These are phyloP conservation scores for Cheilosia soror DNA, from an alignment of 2,888 invertebrate species.

Conservation along the genomic window DNA sequence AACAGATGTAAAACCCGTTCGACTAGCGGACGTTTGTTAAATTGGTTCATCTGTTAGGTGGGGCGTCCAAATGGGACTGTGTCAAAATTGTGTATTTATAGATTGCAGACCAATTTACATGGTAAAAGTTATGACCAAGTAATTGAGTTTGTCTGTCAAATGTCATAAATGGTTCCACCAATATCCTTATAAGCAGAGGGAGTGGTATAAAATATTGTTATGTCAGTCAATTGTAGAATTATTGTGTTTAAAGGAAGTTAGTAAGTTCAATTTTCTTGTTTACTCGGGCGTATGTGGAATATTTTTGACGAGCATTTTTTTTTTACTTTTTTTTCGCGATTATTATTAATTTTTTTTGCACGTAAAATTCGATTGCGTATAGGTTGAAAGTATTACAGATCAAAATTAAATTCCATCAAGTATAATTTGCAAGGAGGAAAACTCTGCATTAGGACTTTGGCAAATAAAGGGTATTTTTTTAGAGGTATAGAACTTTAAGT, in stretches of 20 bases:
- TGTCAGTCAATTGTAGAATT: neutral
- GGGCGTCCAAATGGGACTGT: conserved; percentile 45
- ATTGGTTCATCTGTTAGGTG: conserved; percentile 67
- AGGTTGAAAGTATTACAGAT: too few species aligned
- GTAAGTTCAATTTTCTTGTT: too few species aligned
- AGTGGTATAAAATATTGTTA: neutral
- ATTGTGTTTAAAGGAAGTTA: neutral
- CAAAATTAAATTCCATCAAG: too few species aligned
- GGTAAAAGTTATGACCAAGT: conserved; percentile 65
- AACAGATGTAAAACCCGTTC: conserved; percentile 62
- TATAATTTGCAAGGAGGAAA: too few species aligned
- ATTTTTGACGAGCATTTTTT: too few species aligned
- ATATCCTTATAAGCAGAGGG: neutral
- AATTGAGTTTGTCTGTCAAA: conserved; percentile 69
- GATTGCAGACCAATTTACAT: conserved; percentile 60
- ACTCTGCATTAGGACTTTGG: too few species aligned
- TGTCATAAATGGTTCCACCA: conserved; percentile 16
- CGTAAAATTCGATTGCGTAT: too few species aligned
- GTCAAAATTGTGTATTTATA: conserved; percentile 48
- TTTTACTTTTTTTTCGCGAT: too few species aligned
- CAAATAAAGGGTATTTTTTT: too few species aligned
- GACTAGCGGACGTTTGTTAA: conserved; percentile 62
- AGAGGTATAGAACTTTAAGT: too few species aligned
- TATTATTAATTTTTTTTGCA: too few species aligned
- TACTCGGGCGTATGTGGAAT: too few species aligned